A percentile compares a stretch with the other conserved stretches of the same genome.
Evolutionary conservation across 2,113 vertebrate genomes (phyloP).

Genomic region (Sigmodon hispidus): DNA sequence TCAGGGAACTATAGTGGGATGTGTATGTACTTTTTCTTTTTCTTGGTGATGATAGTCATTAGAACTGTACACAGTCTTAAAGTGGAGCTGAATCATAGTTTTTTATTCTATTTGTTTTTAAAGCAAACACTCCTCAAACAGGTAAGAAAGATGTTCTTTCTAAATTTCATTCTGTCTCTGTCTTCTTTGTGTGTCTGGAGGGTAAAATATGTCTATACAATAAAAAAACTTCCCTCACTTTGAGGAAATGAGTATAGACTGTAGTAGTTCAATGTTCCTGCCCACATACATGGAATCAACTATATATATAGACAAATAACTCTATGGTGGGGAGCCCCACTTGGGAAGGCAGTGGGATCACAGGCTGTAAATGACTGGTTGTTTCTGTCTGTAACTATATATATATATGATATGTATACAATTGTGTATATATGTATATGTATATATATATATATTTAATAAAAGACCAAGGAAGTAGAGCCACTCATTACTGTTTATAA

Average conservation of each 20-base stretch:
- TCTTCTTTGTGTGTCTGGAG: background rate
- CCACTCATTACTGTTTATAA: background rate
- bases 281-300: background rate
- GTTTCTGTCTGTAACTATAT: too few species aligned
- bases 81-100: background rate
- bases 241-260: background rate
- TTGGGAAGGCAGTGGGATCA: too few species aligned
- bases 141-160: background rate
- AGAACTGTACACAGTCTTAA: background rate
- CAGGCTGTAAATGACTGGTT: too few species aligned
- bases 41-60: background rate
- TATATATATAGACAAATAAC: too few species aligned
- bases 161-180: background rate
- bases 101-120: constrained; percentile 1
- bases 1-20: fast-evolving
- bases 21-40: background rate
- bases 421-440: too few species aligned
- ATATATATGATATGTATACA: too few species aligned
- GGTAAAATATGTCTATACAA: background rate
- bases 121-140: background rate
- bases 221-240: background rate
- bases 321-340: too few species aligned
- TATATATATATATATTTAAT: too few species aligned
- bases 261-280: background rate
- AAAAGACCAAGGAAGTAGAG: background rate